Evolutionary conservation across 2,888 invertebrate species (phyloP).

Genomic region (Dicroscelio sp.): DNA sequence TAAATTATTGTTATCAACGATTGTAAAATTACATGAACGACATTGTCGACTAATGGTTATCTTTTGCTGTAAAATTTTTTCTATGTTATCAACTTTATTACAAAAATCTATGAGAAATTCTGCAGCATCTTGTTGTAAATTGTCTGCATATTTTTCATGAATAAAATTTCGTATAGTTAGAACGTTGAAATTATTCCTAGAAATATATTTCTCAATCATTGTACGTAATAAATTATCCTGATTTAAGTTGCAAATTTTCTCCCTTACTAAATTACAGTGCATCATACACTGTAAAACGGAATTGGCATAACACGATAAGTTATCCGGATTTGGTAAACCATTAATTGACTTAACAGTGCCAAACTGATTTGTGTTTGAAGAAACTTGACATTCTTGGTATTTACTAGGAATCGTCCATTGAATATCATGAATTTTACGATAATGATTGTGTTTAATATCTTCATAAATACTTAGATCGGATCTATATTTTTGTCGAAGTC

Average conservation of each 20-base stretch:
- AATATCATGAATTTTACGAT: neutral
- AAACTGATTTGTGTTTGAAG: neutral
- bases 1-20: neutral
- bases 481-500: neutral
- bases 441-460: neutral
- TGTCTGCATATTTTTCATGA: neutral
- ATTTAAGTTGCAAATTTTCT: neutral
- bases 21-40: neutral
- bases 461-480: neutral
- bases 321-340: neutral
- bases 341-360: neutral
- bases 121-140: too few relatives aligned
- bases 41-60: neutral
- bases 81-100: too few relatives aligned
- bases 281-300: neutral
- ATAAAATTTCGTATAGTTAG: too few relatives aligned
- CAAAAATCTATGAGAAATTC: too few relatives aligned
- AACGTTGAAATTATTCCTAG: too few relatives aligned
- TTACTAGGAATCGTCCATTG: neutral
- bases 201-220: too few relatives aligned
- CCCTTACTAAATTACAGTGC: neutral
- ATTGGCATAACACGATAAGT: neutral
- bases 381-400: neutral
- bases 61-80: neutral
- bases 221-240: too few relatives aligned